Evolutionary conservation across 2,113 vertebrate species (phyloP), one percentile per base, ranked within the genome.

Genomic region (Apteryx mantelli): DNA sequence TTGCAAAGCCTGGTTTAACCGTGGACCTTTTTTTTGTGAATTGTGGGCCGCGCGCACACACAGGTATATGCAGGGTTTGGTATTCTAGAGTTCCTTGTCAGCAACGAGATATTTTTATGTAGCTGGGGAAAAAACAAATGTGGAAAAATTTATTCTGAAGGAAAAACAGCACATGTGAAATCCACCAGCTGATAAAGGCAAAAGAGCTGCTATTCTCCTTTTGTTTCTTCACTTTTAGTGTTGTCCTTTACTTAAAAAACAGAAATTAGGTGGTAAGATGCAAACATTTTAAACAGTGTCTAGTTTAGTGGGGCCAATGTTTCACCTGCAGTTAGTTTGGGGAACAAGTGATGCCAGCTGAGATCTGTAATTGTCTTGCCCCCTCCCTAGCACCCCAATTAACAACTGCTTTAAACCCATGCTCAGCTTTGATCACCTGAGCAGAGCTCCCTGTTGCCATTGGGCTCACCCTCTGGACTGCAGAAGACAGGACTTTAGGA

Each of bases 1-100:
- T 25, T 79, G 52, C 26, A 82, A 73, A 64, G 0, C 3, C 7
- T 0, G 2, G 6, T 28, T 78, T 86, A 44, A 58, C 16, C 30
- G 36, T 0, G 9, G 92, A 32, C 18, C 58, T 18, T 76, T 76
- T 32, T 10, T 20, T 76, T 55, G 64, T 36, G 68, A 46, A 52
- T 5, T 0, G 0, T 3, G 6, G 40, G 28, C 66, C 50, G 9
- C 2, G 13, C 13, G 63, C 25, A 3, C 18, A 2, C 6, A 4
- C 55, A 84, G 80, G 60, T 71, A 14, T 15, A 5, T 1, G 3
- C 0, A 11, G 20, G 46, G 36, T 30, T 82, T 82, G 52, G 48
- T 46, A 18, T 60, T 77, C 46, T 40, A 9, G 60, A 64, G 13
- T 2, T 8, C 1, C 28, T 42, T n/a, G 11, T 16, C 60, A 60